Evolutionary conservation across 2,888 invertebrate genomes (phyloP), one percentile per base, ranked within the genome.

Genomic region (Habroteleia sp.): DNA sequence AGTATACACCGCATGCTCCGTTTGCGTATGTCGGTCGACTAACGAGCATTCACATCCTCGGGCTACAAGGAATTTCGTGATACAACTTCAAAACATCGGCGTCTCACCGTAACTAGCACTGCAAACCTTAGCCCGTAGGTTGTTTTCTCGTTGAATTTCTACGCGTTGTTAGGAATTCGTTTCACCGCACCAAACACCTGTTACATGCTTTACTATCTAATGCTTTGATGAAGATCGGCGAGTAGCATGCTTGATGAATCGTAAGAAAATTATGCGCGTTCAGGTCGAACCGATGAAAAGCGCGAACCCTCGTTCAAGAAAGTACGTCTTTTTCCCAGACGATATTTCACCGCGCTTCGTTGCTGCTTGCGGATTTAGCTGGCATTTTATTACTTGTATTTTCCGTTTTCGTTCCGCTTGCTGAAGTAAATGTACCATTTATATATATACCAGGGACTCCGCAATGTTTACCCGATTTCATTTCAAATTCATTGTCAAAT

Each of bases 61-160:
- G 76, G 72, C 74, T 31, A 23, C 16, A 72, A 68, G 82, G 79
- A 82, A 82, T 83, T 84, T 82, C 77, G 79, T 79, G 83, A 81
- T 79, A 78, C 79, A 80, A 81, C 77, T 82, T 83, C 71, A 78
- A 76, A 83, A 83, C 82, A 83, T 80, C 80, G 80, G 78, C 75
- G 80, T 80, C 74, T 74, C 60, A 60, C 71, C 13, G 48, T 62
- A 68, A 68, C 74, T 58, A 74, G 41, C 23, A 46, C 56, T 23
- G 33, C 41, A 56, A 71, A 62, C 54, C 62, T 54, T 52, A 44
- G 54, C 65, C 65, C 60, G 65, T 50, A 50, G 72, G 50, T 35
- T 65, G 52, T 73, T 73, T 73, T 65, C 73, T 58, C 65, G 52
- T 60, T 58, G 52, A 73, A 58, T 73, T 58, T 65, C 60, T 50